phyloP scores from a whole-genome alignment of 2,113 vertebrate genomes.

The Campylomormyrus numenius region DNA sequence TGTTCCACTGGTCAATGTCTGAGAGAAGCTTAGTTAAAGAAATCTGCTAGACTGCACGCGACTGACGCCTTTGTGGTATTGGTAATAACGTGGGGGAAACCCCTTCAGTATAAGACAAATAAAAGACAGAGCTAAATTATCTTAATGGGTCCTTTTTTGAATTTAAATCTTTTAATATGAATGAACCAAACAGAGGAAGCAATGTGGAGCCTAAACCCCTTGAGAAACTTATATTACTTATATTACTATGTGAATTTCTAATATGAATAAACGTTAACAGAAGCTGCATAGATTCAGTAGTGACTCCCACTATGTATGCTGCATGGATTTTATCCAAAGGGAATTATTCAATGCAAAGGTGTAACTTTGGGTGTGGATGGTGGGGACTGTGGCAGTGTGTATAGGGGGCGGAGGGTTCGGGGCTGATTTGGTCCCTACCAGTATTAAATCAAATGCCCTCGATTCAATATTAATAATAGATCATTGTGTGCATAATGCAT shows the following conservation, averaged over 20 bases:
- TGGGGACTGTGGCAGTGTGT: background rate
- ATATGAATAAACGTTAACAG: background rate
- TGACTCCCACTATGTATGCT: background rate
- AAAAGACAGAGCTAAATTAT: background rate
- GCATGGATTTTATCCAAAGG: background rate
- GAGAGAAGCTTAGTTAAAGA: conserved; percentile 65
- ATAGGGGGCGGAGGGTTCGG: no score
- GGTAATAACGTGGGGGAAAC: background rate
- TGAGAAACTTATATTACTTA: background rate
- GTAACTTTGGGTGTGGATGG: background rate
- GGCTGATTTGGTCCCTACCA: background rate
- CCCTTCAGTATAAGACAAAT: background rate
- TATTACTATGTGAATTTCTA: background rate
- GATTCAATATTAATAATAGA: background rate
- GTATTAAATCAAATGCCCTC: background rate
- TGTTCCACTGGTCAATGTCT: conserved; percentile 99
- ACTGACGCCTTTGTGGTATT: background rate
- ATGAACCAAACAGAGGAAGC: background rate
- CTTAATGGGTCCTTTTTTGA: background rate
- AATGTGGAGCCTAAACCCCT: background rate
- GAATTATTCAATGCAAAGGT: background rate
- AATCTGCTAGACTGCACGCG: conserved; percentile 37
- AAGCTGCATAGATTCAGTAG: background rate
- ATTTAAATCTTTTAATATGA: background rate
- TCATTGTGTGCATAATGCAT: background rate